phyloP scores from a whole-genome alignment of 2,113 vertebrate species.

The Diadophis punctatus region DNA sequence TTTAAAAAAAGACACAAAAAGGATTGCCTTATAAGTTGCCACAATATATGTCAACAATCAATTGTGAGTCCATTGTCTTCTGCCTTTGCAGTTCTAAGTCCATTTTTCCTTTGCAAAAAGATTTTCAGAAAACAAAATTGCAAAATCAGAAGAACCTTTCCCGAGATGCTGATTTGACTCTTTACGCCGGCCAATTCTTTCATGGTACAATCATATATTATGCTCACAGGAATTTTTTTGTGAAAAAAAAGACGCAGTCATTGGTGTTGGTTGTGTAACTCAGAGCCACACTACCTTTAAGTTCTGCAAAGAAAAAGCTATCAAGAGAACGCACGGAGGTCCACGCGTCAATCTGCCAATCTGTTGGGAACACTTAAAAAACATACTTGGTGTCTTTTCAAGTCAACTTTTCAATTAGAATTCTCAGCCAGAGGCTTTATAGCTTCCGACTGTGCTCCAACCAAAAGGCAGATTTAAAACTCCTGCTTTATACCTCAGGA shows the following conservation, averaged over 20 bases:
- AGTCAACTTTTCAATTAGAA: constrained; percentile 51
- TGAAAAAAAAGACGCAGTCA: neutral
- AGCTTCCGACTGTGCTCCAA: constrained; percentile 9
- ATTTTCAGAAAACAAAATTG: fast-evolving
- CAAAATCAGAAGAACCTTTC: neutral
- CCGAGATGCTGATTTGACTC: fast-evolving
- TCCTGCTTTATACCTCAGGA: constrained; percentile 29
- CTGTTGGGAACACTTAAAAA: constrained; percentile 26
- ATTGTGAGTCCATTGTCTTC: neutral
- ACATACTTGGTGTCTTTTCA: constrained; percentile 7
- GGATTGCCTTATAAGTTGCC: neutral
- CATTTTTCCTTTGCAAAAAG: neutral
- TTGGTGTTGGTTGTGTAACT: neutral
- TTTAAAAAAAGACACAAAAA: neutral
- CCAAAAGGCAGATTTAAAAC: constrained; percentile 22
- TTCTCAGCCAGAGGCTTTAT: constrained; percentile 38
- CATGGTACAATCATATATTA: fast-evolving
- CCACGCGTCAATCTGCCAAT: constrained; percentile 18
- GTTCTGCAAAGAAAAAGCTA: neutral
- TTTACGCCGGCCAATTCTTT: fast-evolving
- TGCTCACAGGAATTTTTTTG: neutral
- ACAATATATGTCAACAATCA: neutral
- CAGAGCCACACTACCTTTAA: neutral
- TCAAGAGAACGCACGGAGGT: constrained; percentile 10
- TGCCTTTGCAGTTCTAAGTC: neutral